Percentiles rank a stretch among this genome's conserved stretches.
phyloP scores from a whole-genome alignment of 2,113 vertebrate genomes.

The Rhegmatorhina hoffmannsi region DNA sequence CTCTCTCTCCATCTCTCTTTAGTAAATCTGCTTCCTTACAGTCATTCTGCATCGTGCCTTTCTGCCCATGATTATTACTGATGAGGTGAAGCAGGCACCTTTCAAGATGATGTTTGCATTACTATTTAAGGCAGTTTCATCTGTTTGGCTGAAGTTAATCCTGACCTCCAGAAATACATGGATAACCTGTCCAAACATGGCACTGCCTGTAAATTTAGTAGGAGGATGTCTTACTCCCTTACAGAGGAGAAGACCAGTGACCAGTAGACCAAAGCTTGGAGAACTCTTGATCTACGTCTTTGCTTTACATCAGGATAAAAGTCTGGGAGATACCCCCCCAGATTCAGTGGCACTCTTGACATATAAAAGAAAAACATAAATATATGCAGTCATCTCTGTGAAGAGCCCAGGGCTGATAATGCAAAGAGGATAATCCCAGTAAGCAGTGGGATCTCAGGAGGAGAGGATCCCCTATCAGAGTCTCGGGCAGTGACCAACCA shows the following conservation, averaged over 20 bases:
- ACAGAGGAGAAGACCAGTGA: neutral
- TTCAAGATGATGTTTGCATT: neutral
- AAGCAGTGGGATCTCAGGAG: neutral
- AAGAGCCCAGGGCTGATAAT: neutral
- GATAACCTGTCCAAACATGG: neutral
- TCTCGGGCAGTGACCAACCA: neutral
- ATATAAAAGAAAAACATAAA: neutral
- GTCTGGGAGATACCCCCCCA: neutral
- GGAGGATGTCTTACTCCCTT: neutral
- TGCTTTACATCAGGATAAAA: neutral
- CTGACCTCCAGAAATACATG: neutral
- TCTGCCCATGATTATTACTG: neutral
- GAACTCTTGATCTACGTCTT: neutral
- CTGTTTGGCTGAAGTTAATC: neutral
- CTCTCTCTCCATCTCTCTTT: neutral
- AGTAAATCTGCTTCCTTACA: neutral
- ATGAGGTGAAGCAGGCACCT: neutral
- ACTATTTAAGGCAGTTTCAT: neutral
- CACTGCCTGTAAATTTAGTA: neutral
- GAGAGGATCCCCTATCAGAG: neutral
- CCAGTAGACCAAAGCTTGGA: neutral
- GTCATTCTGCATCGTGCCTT: neutral
- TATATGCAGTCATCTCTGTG: neutral
- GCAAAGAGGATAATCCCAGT: neutral
- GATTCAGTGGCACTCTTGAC: neutral